phyloP scores from a whole-genome alignment of 1,140 invertebrate genomes.

The Bombus breviceps region DNA sequence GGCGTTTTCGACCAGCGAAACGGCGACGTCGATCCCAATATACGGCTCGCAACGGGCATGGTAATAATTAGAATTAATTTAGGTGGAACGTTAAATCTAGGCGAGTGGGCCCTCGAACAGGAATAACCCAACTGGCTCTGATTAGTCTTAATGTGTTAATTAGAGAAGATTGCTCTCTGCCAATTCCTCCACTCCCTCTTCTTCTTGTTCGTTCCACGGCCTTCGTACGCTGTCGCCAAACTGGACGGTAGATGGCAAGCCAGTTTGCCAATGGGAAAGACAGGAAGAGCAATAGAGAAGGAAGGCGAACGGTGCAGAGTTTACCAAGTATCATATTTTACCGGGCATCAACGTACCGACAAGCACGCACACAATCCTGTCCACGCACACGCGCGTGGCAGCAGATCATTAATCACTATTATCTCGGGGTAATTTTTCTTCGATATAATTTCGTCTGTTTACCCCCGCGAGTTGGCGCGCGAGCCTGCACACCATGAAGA shows the following conservation, averaged over 20 bases:
- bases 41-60: constrained; percentile 57
- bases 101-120: constrained; percentile 78
- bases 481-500: constrained; percentile 64
- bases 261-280: constrained; percentile 35
- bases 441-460: constrained; percentile 80
- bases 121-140: constrained; percentile 80
- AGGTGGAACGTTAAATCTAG: constrained; percentile 81
- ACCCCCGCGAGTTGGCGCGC: constrained; percentile 73
- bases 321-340: constrained; percentile 75
- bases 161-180: constrained; percentile 78
- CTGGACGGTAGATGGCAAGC: constrained; percentile 57
- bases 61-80: constrained; percentile 82
- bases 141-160: constrained; percentile 83
- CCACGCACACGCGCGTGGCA: constrained; percentile 60
- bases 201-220: constrained; percentile 43
- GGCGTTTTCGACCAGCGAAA: constrained; percentile 33
- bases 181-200: constrained; percentile 51
- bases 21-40: constrained; percentile 30
- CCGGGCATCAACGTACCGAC: constrained; percentile 64
- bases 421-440: constrained; percentile 80
- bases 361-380: constrained; percentile 48
- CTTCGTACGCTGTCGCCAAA: constrained; percentile 64
- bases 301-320: constrained; percentile 61
- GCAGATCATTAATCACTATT: constrained; percentile 79
- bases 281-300: constrained; percentile 12